phyloP scores from a whole-genome alignment of 2,888 invertebrate genomes.

The Chalcis sispes region DNA sequence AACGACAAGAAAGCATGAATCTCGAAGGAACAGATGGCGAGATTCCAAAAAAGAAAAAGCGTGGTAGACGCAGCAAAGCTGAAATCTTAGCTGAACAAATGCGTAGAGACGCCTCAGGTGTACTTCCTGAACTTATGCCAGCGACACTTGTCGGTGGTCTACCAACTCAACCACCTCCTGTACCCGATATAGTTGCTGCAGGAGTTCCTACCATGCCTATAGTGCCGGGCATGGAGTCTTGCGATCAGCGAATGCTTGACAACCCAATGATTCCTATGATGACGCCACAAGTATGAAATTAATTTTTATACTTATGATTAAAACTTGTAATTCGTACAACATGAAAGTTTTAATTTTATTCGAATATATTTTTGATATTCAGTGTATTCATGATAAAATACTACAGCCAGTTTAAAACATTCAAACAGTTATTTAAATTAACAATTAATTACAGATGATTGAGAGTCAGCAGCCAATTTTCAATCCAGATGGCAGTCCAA shows the following conservation, averaged over 20 bases:
- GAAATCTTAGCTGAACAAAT: conserved; percentile 74
- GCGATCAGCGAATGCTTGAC: conserved; percentile 51
- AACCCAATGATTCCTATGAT: conserved; percentile 58
- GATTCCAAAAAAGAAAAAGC: conserved; percentile 73
- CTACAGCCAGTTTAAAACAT: neutral
- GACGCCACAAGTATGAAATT: conserved; percentile 59
- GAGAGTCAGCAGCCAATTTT: conserved; percentile 68
- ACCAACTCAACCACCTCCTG: conserved; percentile 30
- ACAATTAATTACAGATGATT: conserved; percentile 62
- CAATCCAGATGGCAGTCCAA: conserved; percentile 68
- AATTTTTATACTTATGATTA: conserved; percentile 3
- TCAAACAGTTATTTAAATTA: neutral
- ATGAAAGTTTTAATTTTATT: neutral
- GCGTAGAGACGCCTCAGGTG: conserved; percentile 69
- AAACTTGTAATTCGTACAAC: too few relatives aligned
- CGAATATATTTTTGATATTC: neutral
- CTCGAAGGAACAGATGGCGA: conserved; percentile 71
- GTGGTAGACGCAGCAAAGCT: conserved; percentile 73
- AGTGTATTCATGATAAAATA: too few relatives aligned
- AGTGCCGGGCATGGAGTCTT: conserved; percentile 54
- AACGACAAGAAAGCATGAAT: conserved; percentile 66
- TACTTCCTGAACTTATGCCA: conserved; percentile 57
- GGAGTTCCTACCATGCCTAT: conserved; percentile 60
- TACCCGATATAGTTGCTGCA: conserved; percentile 56
- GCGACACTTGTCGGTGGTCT: conserved; percentile 34